Evolutionary conservation across 2,113 vertebrate genomes (phyloP), one percentile per base, ranked within the genome.

Genomic region (Gnathonemus longibarbis): DNA sequence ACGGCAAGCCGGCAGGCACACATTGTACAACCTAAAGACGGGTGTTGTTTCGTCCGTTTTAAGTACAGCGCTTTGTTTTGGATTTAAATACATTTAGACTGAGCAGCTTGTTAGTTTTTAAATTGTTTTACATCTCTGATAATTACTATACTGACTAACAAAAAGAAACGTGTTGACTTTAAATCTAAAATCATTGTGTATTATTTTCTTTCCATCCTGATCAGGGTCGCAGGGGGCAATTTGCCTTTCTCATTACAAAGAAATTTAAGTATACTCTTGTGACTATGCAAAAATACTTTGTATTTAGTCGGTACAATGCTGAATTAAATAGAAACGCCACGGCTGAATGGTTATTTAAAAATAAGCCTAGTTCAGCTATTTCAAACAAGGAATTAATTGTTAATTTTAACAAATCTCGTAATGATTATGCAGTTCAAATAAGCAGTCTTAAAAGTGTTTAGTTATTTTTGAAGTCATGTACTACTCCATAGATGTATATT

Each of bases 1-100:
- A 90, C 90, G 70, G 87, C 86, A 88, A 80, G 21, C 39, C 86
- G 48, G 87, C 19, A 35, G 70, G 87, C n/a, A 84, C 42, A 88
- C 0, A 45, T 45, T n/a, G 85, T 48, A 80, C 74, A 19, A 8
- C 1, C 35, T 3, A 39, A 80, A 42, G 74, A 80, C 35, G 74
- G 10, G 35, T 80, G 74, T 42, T 15, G 74, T 39, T 7, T 80
- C 74, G 19, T 15, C 3, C 31, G 31, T 80, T 80, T 80, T 42
- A 80, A 15, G 39, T 19, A 42, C 15, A 80, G 35, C n/a, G n/a
- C 3, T 80, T 80, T 39, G 6, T 80, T 80, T 80, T 42, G 70
- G 31, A 11, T 77, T 77, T 35, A 15, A 39, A 77, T 77, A 77
- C 3, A 35, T 77, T 77, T 77, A 3, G 35, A 5, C 15, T 19